Conservation (phyloP, 2,888 invertebrate species). For the Spicauda simplicius region DNA sequence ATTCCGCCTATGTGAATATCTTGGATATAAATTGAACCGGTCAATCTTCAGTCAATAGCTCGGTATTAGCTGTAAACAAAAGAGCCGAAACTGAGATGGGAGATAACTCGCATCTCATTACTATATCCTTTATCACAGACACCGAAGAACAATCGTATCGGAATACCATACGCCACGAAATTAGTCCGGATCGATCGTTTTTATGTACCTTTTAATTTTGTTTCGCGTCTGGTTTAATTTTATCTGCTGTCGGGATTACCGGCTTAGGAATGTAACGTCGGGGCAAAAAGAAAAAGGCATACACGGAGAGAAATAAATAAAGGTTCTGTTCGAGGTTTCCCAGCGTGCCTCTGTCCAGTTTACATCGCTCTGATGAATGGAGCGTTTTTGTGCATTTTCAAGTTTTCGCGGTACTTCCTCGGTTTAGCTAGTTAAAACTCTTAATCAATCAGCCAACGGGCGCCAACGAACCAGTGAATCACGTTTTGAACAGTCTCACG, state of each 20-base stretch:
- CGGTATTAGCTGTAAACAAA: slow-evolving; percentile 46
- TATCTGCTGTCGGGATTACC: slow-evolving; percentile 83
- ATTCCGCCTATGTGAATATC: background rate
- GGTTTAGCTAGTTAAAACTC: slow-evolving; percentile 56
- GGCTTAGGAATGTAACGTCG: slow-evolving; percentile 83
- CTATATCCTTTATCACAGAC: slow-evolving; percentile 49
- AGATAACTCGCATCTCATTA: slow-evolving; percentile 57
- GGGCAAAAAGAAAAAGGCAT: slow-evolving; percentile 79
- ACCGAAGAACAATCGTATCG: slow-evolving; percentile 56
- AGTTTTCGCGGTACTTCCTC: slow-evolving; percentile 23
- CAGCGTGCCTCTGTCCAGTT: slow-evolving; percentile 54
- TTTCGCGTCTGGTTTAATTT: slow-evolving; percentile 85
- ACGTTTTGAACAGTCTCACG: slow-evolving; percentile 79
- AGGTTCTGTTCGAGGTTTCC: slow-evolving; percentile 79
- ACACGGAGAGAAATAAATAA: slow-evolving; percentile 81
- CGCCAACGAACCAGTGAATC: slow-evolving; percentile 75
- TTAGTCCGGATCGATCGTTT: slow-evolving; percentile 79
- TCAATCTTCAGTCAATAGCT: slow-evolving; percentile 8
- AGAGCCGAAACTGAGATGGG: slow-evolving; percentile 48
- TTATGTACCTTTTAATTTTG: slow-evolving; percentile 83
- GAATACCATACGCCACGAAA: slow-evolving; percentile 79
- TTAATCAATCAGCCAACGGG: slow-evolving; percentile 70
- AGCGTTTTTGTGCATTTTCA: slow-evolving; percentile 62
- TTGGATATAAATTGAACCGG: background rate
- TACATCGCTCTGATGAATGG: slow-evolving; percentile 73